A percentile compares a stretch with the other conserved stretches of the same genome.
Evolutionary conservation across 1,140 invertebrate species (phyloP).

Genomic region (Scaptomyza pallida): DNA sequence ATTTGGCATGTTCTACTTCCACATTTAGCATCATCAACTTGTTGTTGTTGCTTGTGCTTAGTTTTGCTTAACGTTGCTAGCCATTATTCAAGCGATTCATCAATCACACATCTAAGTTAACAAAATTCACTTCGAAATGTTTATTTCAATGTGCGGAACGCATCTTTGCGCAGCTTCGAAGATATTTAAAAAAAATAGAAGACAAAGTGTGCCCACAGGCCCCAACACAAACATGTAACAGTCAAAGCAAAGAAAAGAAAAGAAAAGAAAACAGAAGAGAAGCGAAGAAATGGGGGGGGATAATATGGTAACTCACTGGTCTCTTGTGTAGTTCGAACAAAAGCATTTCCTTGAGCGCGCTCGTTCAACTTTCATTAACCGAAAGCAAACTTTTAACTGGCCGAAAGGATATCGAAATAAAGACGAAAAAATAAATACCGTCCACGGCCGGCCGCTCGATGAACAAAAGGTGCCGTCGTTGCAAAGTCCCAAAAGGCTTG

Average conservation of each 20-base stretch:
- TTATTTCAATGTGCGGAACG: constrained; percentile 37
- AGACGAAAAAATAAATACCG: constrained; percentile 14
- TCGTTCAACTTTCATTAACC: constrained; percentile 75
- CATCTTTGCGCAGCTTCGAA: constrained; percentile 33
- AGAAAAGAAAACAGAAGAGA: constrained; percentile 10
- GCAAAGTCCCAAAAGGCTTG: constrained; percentile 48
- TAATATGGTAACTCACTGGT: constrained; percentile 10
- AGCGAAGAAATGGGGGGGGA: too few species aligned
- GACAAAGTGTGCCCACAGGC: constrained; percentile 15
- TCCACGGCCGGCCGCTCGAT: too few species aligned
- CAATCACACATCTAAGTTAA: constrained; percentile 48
- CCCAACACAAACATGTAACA: constrained; percentile 23
- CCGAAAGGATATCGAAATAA: constrained; percentile 29
- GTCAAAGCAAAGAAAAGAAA: neutral
- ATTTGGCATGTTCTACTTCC: constrained; percentile 23
- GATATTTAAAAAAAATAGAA: constrained; percentile 11
- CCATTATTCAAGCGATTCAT: constrained; percentile 51
- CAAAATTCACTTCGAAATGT: constrained; percentile 15
- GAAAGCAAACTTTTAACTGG: constrained; percentile 64
- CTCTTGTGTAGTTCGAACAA: constrained; percentile 49
- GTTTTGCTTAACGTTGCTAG: constrained; percentile 13
- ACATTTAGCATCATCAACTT: constrained; percentile 32
- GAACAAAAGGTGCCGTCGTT: constrained; percentile 37
- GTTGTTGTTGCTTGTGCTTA: constrained; percentile 22
- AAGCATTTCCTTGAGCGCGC: constrained; percentile 76